Base-by-base conservation (phyloP, 1,140 invertebrate genomes). In the Dryas iulia region DNA sequence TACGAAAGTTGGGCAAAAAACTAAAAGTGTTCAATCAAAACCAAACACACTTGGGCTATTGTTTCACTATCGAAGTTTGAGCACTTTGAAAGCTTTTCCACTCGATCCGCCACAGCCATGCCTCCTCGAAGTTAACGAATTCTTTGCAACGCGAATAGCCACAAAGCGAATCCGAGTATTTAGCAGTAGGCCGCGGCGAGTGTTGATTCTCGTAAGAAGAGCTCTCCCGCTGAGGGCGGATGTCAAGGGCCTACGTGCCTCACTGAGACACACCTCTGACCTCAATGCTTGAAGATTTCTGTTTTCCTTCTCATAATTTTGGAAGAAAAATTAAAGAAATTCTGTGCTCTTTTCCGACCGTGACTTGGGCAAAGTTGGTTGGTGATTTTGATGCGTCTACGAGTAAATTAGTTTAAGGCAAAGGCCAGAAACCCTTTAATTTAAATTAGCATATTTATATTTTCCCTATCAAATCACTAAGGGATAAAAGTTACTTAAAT, bases 161-260 rank as follows among this genome's bases (percentile, higher is more conserved):
- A 70, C 70, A 76, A 72, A 72, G 71, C 64, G 35, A 57, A 69
- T 66, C 63, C 69, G 12, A 70, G 62, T 74, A 69, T 72, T 72
- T 72, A 74, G 73, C 63, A 54, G 54, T 56, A 66, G 69, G 57
- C 59, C 57, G 52, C 39, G 52, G 33, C 54, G 59, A 70, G 68
- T 71, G 76, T 77, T 69, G 73, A 69, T 69, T 71, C 67, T 72
- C 62, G 59, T 31, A 59, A 57, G 53, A 47, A 77, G 76, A 28
- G 69, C 75, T 54, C 70, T 74, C 33, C 28, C 65, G 71, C n/a
- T 54, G 71, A 75, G 69, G 74, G 69, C 65, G 73, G 66, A 67
- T 78, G 77, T 78, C 77, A 78, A 78, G 77, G 10, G 68, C 57
- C 64, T 70, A 71, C 71, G 71, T 69, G 71, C 68, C 71, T 70